A percentile compares a stretch with the other conserved stretches of the same genome.
These are phyloP conservation scores for Loris lydekkerianus DNA, from an alignment of 2,797 vertebrate species.

Conservation along the genomic window DNA sequence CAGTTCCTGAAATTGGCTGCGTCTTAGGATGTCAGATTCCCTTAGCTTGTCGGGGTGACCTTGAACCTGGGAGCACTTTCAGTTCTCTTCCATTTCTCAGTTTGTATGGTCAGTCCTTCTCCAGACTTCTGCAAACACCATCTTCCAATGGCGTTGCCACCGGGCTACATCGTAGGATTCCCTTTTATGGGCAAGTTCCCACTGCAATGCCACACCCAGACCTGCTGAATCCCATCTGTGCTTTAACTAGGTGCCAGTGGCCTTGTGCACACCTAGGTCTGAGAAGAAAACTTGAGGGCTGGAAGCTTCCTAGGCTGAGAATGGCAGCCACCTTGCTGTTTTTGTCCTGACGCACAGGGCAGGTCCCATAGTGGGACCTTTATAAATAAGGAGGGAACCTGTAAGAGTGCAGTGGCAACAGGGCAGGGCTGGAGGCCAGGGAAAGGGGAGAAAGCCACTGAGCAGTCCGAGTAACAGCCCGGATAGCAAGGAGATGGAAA, in stretches of 20 bases:
- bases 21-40: not conserved
- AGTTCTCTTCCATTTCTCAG: not conserved
- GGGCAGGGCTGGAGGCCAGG: accelerated
- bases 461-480: not conserved
- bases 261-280: not conserved
- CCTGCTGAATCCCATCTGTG: accelerated
- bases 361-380: not conserved
- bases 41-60: not conserved
- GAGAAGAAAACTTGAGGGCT: not conserved
- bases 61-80: not conserved
- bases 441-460: not conserved
- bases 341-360: not conserved
- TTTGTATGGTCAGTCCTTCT: not conserved
- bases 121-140: not conserved
- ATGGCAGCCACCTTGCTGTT: not conserved
- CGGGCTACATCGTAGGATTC: accelerated
- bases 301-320: not conserved
- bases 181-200: not conserved
- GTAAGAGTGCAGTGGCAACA: not conserved
- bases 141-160: accelerated
- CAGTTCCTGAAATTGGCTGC: not conserved
- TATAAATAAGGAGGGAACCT: not conserved
- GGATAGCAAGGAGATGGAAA: not conserved
- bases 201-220: too few species aligned
- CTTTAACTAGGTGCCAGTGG: not conserved